Percentiles rank a stretch among this genome's conserved stretches.
Conservation (phyloP, 2,888 invertebrate genomes). For the Idaea biselata region DNA sequence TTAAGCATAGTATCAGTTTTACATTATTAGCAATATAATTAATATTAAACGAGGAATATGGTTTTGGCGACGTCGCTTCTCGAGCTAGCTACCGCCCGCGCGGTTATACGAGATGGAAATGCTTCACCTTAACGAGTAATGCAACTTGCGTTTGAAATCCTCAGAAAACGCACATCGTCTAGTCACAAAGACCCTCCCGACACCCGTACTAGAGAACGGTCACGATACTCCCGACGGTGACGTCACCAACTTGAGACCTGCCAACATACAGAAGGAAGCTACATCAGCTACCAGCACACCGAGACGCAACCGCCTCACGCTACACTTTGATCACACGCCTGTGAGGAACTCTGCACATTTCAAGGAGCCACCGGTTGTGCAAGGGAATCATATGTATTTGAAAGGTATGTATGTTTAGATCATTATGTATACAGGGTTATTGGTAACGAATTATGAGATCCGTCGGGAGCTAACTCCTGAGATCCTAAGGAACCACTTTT, state of each 20-base stretch:
- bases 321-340: constrained; percentile 87
- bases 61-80: too few species aligned
- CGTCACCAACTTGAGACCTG: constrained; percentile 39
- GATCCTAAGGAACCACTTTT: too few species aligned
- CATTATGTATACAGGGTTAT: too few species aligned
- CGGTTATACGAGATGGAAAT: too few species aligned
- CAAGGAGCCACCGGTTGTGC: constrained; percentile 83
- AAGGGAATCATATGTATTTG: constrained; percentile 52
- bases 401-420: constrained; percentile 57
- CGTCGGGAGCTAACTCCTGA: too few species aligned
- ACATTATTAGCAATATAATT: too few species aligned
- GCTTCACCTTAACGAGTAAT: constrained; percentile 9
- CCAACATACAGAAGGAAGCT: constrained; percentile 49
- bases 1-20: too few species aligned
- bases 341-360: constrained; percentile 86
- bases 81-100: too few species aligned
- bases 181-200: constrained; percentile 62
- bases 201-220: constrained; percentile 61
- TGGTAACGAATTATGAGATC: too few species aligned
- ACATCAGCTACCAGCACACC: constrained; percentile 75
- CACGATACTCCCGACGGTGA: constrained; percentile 63
- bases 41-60: too few species aligned
- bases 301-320: constrained; percentile 83
- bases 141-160: not conserved
- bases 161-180: constrained; percentile 90